Base-by-base conservation (phyloP, 92 coral and sea anemone genomes). In the Bergia sp. region DNA sequence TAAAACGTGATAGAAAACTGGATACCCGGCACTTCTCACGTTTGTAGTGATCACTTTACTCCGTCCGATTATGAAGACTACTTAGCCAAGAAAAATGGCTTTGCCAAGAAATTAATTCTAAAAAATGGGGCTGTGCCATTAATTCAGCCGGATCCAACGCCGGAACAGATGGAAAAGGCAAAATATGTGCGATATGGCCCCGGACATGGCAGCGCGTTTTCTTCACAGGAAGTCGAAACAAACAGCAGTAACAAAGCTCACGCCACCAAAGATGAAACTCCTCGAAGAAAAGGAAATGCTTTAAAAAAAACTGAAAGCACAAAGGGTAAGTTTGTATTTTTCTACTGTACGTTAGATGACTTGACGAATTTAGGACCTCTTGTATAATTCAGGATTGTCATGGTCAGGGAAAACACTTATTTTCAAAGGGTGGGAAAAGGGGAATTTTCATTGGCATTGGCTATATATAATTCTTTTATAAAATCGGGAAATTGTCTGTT, bases 21-120 rank as follows among this genome's bases (percentile, higher is more conserved):
- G 94, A 79, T 82, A 16, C 90, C 85, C 45, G 94, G 92, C 38
- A 72, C 88, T 11, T 92, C 91, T 1, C 79, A 92, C 76, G 79
- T 92, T 9, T 92, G 94, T 77, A 92, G 94, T 82, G 89, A 86
- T 16, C 89, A 92, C 41, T 92, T 92, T 37, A 3, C 44, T 0
- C 47, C 73, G 0, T 13, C 64, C 5, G 75, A 77, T 16, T 86
- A 75, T 76, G 85, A 89, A 66, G 87, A 87, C 11, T 89, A 45
- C 43, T 38, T 50, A 8, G 88, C 88, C 2, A 92, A 92, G 57
- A 21, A 58, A 20, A 89, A 86, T 45, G 94, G 94, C 2, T 86
- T 92, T 81, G 37, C 75, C 0, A 76, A 81, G 6, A 92, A 92
- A 29, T 72, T 89, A 21, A 71, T 89, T 9, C 38, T 92, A n/a